Base-by-base conservation (phyloP, 2,113 vertebrate species). In the Odontophorus gujanensis region DNA sequence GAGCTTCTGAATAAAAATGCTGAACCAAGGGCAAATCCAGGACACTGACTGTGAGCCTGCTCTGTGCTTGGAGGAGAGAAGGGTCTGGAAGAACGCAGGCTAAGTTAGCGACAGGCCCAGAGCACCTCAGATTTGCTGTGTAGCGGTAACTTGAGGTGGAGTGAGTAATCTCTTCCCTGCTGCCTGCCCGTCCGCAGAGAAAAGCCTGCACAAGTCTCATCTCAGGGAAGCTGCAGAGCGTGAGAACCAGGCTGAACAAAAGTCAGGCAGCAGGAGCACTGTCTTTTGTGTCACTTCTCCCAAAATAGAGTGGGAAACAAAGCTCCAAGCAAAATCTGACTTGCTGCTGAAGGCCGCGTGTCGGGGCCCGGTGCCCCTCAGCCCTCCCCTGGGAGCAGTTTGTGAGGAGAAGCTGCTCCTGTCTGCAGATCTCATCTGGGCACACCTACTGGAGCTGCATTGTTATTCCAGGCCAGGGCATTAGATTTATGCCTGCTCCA, bases 401-500 rank as follows among this genome's bases (percentile, higher is more conserved):
- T 87, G 69, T 4, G 6, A 71, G 36, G 21, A 90, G 43, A 68
- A 66, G 57, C 85, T 93, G 77, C 40, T 93, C 53, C 62, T 30
- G 58, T 57, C 83, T 92, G 83, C 62, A 69, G 90, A 43, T 16
- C 16, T 81, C 88, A 79, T 92, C 62, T 1, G 14, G 51, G 58
- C 53, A 30, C 0, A 2, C 79, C 25, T n/a, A 18, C 16, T 84
- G 57, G 38, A 81, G 57, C 43, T 93, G 1, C 7, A 6, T 28
- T 47, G 34, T 8, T 72, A 77, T 86, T 53, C 77, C 28, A 84
- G 77, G 66, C 53, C 83, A 57, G 50, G 5, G 5, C 55, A 9
- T 81, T 81, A 53, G 48, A 68, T 78, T 82, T 94, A 38, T 81
- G 50, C 28, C 59, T 90, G 77, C 66, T 69, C 30, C 40, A 48